These are phyloP conservation scores for Tetanocera ferruginea DNA, from an alignment of 2,888 invertebrate genomes.

Conservation along the genomic window DNA sequence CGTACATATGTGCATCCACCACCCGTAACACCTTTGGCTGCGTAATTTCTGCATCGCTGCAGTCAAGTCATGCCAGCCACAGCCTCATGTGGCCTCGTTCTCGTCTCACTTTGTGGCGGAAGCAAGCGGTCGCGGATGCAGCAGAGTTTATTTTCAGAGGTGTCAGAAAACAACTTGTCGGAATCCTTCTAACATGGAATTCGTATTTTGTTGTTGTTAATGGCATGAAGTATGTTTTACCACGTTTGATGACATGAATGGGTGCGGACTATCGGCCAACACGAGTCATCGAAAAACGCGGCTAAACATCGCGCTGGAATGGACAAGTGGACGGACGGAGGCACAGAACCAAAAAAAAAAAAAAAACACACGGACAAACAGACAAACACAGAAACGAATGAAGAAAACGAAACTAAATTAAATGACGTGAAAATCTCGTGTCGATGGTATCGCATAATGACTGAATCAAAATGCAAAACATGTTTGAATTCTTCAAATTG, in stretches of 20 bases:
- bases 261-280: slow-evolving; percentile 60
- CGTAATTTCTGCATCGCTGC: slow-evolving; percentile 33
- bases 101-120: not conserved
- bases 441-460: slow-evolving; percentile 45
- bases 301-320: not conserved
- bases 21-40: slow-evolving; percentile 27
- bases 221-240: slow-evolving; percentile 69
- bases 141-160: slow-evolving; percentile 63
- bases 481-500: slow-evolving; percentile 42
- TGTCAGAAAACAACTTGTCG: slow-evolving; percentile 71
- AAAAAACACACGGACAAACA: slow-evolving; percentile 41
- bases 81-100: slow-evolving; percentile 1
- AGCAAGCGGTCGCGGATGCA: slow-evolving; percentile 29
- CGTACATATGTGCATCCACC: too few species aligned
- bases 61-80: not conserved
- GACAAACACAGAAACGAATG: slow-evolving; percentile 9
- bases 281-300: slow-evolving; percentile 30
- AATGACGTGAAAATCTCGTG: slow-evolving; percentile 27
- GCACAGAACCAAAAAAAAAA: not conserved
- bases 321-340: slow-evolving; percentile 14
- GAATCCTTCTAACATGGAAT: slow-evolving; percentile 71
- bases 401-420: slow-evolving; percentile 60
- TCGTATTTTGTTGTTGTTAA: slow-evolving; percentile 69
- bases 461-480: slow-evolving; percentile 45
- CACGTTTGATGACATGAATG: slow-evolving; percentile 69